phyloP scores from a whole-genome alignment of 2,888 invertebrate genomes.

The Apamea sordens region DNA sequence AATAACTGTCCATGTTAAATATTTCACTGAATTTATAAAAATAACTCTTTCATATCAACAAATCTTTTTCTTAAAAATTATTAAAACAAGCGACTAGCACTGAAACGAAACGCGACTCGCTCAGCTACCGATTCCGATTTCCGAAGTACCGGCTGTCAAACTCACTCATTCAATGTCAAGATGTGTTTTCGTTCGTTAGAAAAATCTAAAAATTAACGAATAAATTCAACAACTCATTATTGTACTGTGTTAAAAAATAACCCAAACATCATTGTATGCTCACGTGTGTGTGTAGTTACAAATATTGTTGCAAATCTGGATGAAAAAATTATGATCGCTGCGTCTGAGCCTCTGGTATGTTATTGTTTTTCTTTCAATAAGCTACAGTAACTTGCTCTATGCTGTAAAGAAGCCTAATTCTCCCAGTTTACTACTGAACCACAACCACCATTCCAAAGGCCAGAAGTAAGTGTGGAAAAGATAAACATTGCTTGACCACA shows the following conservation, averaged over 20 bases:
- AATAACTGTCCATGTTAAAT: not conserved
- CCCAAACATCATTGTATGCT: conserved; percentile 64
- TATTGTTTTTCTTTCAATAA: conserved; percentile 53
- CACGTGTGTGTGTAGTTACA: conserved; percentile 71
- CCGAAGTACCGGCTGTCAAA: conserved; percentile 1
- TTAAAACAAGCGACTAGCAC: too few species aligned
- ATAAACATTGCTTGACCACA: not conserved
- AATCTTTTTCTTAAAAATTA: not conserved
- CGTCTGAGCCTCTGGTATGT: conserved; percentile 96
- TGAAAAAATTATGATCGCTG: conserved; percentile 97
- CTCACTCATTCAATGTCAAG: conserved; percentile 8
- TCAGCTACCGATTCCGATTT: conserved; percentile 14
- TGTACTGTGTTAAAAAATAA: conserved; percentile 38
- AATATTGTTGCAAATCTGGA: conserved; percentile 94
- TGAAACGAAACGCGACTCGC: conserved; percentile 3
- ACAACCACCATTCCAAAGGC: not conserved
- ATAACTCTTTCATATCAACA: not conserved
- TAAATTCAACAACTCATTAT: not conserved
- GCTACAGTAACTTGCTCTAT: not conserved
- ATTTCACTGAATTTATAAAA: not conserved
- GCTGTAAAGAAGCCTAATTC: not conserved
- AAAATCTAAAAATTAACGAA: conserved; percentile 27
- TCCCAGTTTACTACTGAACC: not conserved
- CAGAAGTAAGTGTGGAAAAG: not conserved
- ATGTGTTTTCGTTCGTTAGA: conserved; percentile 36